phyloP scores from a whole-genome alignment of 2,797 vertebrate species.

The Eulemur albifrons region DNA sequence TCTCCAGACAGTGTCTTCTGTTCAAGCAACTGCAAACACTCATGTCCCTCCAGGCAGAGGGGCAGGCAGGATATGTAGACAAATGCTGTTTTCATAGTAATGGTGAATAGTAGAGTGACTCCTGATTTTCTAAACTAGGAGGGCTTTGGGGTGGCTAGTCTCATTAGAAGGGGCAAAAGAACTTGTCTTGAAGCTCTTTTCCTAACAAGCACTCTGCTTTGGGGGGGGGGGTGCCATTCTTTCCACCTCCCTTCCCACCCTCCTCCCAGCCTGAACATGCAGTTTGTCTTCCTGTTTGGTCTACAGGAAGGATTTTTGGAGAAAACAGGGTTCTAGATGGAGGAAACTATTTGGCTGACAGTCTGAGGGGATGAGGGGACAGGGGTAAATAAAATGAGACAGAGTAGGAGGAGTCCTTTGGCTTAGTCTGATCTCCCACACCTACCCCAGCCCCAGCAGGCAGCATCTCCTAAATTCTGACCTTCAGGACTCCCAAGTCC shows the following conservation, averaged over 20 bases:
- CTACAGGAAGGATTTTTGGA: neutral
- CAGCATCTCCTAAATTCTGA: neutral
- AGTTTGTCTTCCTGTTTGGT: neutral
- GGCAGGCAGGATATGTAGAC: neutral
- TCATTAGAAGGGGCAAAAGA: neutral
- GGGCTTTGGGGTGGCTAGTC: neutral
- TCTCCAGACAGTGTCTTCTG: neutral
- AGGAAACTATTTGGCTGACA: slow-evolving; percentile 11
- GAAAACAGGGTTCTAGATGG: neutral
- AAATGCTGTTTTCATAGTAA: neutral
- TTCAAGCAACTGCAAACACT: neutral
- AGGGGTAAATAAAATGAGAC: neutral
- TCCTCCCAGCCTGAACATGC: neutral
- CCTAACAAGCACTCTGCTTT: neutral
- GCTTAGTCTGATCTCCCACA: neutral
- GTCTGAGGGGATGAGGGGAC: neutral
- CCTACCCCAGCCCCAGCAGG: neutral
- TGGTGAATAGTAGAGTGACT: neutral
- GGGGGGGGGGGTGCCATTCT: neutral
- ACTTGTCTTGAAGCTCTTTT: neutral
- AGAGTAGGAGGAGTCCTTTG: neutral
- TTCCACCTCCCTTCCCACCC: neutral
- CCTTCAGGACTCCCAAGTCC: neutral
- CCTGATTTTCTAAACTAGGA: neutral
- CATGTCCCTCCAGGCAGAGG: neutral